phyloP scores from a whole-genome alignment of 2,113 vertebrate species.

The Apodemus speciosus region DNA sequence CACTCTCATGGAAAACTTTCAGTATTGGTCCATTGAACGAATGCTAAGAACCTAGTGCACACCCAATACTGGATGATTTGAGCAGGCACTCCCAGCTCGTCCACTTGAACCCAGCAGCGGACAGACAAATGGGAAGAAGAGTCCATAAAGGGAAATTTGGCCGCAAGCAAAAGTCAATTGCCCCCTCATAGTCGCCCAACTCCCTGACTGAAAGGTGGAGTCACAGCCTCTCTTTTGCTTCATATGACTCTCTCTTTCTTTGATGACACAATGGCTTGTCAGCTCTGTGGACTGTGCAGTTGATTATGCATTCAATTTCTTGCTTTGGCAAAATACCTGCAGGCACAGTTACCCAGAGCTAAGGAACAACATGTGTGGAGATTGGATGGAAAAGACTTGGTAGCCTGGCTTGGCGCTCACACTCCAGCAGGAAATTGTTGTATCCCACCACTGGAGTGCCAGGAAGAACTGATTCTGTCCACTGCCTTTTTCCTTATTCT shows the following conservation, averaged over 20 bases:
- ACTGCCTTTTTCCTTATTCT: not conserved
- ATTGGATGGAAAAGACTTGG: not conserved
- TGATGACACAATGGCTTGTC: conserved; percentile 60
- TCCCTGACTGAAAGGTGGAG: not conserved
- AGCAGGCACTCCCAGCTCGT: not conserved
- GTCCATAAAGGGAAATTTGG: not conserved
- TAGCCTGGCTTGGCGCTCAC: not conserved
- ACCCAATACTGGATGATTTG: not conserved
- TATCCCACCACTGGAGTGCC: not conserved
- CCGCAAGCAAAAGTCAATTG: conserved; percentile 11
- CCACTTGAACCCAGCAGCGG: not conserved
- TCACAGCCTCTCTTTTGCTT: conserved; percentile 28
- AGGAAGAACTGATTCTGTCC: not conserved
- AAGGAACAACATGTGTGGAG: conserved; percentile 11
- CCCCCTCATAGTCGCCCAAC: conserved; percentile 12
- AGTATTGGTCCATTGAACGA: not conserved
- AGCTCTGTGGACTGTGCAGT: not conserved
- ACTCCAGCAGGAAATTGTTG: not conserved
- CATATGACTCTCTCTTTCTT: conserved; percentile 53
- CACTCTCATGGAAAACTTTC: not conserved
- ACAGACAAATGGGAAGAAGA: not conserved
- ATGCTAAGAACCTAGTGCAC: not conserved
- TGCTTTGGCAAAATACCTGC: conserved; percentile 17
- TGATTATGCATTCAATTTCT: not conserved
- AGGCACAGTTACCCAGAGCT: not conserved